A percentile compares a stretch with the other conserved stretches of the same genome.
Conservation (phyloP, 2,888 invertebrate genomes). For the Cremastobaeus sp. region DNA sequence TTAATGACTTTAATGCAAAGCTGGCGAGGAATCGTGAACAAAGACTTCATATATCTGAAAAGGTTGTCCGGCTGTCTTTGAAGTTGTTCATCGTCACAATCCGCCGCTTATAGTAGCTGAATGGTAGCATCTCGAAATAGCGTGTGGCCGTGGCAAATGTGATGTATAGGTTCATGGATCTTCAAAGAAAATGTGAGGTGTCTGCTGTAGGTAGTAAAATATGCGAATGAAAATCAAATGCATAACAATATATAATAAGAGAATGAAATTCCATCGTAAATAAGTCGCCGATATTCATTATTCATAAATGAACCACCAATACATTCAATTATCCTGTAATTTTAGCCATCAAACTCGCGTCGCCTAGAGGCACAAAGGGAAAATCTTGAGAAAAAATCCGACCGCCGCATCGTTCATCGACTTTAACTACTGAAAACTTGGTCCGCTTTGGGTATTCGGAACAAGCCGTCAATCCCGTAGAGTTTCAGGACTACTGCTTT, state of each 20-base stretch:
- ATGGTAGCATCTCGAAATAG: conserved; percentile 66
- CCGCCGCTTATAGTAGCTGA: conserved; percentile 53
- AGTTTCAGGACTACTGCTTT: conserved; percentile 27
- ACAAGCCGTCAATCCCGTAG: conserved; percentile 23
- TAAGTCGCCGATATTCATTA: no score
- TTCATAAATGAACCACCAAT: no score
- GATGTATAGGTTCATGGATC: conserved; percentile 68
- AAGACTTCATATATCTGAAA: conserved; percentile 49
- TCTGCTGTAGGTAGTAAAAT: conserved; percentile 62
- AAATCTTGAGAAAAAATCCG: no score
- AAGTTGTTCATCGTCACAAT: conserved; percentile 50
- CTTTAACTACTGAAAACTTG: conserved; percentile 29
- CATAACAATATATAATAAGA: no score
- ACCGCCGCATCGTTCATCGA: conserved; percentile 31
- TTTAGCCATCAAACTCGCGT: no score
- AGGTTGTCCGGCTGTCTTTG: conserved; percentile 62
- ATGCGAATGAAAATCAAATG: no score
- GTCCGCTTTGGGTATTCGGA: conserved; percentile 7
- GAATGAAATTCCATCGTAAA: no score
- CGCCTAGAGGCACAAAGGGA: no score
- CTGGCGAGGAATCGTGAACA: conserved; percentile 52
- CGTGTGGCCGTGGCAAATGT: conserved; percentile 69
- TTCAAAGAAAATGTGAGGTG: conserved; percentile 57
- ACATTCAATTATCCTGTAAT: no score
- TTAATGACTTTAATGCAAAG: conserved; percentile 59